Evolutionary conservation across 2,113 vertebrate species (phyloP).

Genomic region (Leptosomus discolor): DNA sequence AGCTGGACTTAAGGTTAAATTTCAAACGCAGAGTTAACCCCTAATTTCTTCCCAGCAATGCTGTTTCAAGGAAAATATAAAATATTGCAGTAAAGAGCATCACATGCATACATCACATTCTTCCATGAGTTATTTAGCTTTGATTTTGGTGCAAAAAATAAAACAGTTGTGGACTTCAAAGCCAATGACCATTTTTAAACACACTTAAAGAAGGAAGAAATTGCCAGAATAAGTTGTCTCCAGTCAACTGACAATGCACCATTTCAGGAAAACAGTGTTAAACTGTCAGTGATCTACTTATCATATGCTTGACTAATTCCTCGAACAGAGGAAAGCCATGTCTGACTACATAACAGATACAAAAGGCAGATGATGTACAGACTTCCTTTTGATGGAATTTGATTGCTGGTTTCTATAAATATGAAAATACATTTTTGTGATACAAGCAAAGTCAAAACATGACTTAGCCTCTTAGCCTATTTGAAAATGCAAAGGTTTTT

Average conservation of each 20-base stretch:
- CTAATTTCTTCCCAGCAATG: not conserved
- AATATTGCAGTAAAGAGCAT: not conserved
- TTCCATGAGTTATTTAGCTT: not conserved
- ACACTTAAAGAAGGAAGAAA: not conserved
- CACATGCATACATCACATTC: not conserved
- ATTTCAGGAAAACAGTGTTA: constrained; percentile 9
- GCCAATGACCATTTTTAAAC: not conserved
- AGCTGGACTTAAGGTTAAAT: not conserved
- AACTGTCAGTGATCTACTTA: constrained; percentile 10
- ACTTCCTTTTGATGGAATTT: not conserved
- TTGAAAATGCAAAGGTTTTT: constrained; percentile 9
- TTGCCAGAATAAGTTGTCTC: not conserved
- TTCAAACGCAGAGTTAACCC: not conserved
- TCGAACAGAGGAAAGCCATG: not conserved
- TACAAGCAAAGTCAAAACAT: not conserved
- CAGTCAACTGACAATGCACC: not conserved
- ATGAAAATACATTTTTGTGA: not conserved
- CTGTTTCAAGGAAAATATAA: not conserved
- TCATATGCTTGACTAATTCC: constrained; percentile 29
- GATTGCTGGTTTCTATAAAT: constrained; percentile 9
- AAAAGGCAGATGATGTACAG: not conserved
- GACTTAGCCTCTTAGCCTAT: not conserved
- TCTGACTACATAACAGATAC: not conserved
- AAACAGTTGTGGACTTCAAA: not conserved
- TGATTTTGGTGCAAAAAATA: not conserved